Conservation (phyloP, 2,888 invertebrate genomes). For the Apodemia mormo region DNA sequence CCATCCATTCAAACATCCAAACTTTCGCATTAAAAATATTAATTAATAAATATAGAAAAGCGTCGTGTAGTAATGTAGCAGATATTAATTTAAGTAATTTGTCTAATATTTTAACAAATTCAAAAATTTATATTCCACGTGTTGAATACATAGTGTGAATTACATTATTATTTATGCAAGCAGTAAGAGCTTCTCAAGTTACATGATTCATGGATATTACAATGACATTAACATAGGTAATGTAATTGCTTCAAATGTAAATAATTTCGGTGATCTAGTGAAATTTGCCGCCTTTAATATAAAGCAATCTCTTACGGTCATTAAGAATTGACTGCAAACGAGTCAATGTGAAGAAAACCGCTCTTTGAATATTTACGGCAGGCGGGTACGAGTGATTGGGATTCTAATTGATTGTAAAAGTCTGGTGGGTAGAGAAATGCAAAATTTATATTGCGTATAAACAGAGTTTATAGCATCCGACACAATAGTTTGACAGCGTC, state of each 20-base stretch:
- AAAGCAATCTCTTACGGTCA: slow-evolving; percentile 34
- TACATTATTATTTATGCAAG: not conserved
- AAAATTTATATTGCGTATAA: slow-evolving; percentile 64
- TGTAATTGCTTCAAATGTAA: not conserved
- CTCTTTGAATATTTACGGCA: slow-evolving; percentile 60
- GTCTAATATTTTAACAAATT: too few relatives aligned
- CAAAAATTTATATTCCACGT: not conserved
- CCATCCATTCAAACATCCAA: too few relatives aligned
- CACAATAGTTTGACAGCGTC: slow-evolving; percentile 36
- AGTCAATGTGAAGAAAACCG: slow-evolving; percentile 56
- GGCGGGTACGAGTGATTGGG: slow-evolving; percentile 55
- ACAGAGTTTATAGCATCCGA: slow-evolving; percentile 35
- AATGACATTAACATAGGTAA: slow-evolving; percentile 4
- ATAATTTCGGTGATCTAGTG: not conserved
- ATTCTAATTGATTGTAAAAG: slow-evolving; percentile 75
- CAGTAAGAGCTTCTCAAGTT: not conserved
- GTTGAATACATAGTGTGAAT: not conserved
- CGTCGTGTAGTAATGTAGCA: too few relatives aligned
- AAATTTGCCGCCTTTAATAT: not conserved
- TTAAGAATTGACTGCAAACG: slow-evolving; percentile 60
- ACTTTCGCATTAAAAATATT: too few relatives aligned
- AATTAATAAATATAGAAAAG: too few relatives aligned
- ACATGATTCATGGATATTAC: not conserved
- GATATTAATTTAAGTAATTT: too few relatives aligned
- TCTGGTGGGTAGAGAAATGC: slow-evolving; percentile 59